These are phyloP conservation scores for Sebastes taczanowskii DNA, from an alignment of 2,797 vertebrate species.

Conservation along the genomic window DNA sequence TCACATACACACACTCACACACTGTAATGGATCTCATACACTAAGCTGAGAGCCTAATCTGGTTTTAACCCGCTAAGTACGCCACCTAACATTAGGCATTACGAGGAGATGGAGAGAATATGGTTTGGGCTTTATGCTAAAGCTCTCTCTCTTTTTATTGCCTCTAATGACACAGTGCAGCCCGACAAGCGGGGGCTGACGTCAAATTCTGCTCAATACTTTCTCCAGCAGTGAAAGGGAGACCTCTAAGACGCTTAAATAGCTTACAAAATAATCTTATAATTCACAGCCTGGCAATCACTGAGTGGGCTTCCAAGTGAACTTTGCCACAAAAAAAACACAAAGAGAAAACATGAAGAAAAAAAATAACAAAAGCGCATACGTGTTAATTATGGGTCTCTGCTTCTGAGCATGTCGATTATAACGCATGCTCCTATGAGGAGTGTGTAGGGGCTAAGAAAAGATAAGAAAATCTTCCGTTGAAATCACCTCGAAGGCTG, in stretches of 20 bases:
- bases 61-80: conserved; percentile 65
- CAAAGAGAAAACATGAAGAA: conserved; percentile 11
- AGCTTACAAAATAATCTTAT: conserved; percentile 73
- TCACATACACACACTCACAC: conserved; percentile 12
- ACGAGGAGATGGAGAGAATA: conserved; percentile 54
- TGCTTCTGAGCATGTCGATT: conserved; percentile 66
- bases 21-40: conserved; percentile 59
- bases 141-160: conserved; percentile 35
- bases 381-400: conserved; percentile 77
- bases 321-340: conserved; percentile 34
- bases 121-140: conserved; percentile 45
- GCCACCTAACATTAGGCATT: conserved; percentile 58
- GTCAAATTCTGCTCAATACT: conserved; percentile 53
- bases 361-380: conserved; percentile 59
- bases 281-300: conserved; percentile 62
- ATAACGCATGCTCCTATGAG: conserved; percentile 54
- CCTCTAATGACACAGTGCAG: conserved; percentile 49
- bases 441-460: conserved; percentile 41
- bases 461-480: conserved; percentile 56
- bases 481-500: conserved; percentile 71
- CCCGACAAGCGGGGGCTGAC: conserved; percentile 43
- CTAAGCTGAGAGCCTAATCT: conserved; percentile 64
- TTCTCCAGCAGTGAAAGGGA: conserved; percentile 34
- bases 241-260: conserved; percentile 59
- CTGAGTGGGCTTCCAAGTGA: conserved; percentile 61